Evolutionary conservation across 2,113 vertebrate species (phyloP), one percentile per base, ranked within the genome.

Genomic region (Neogobius melanostomus): DNA sequence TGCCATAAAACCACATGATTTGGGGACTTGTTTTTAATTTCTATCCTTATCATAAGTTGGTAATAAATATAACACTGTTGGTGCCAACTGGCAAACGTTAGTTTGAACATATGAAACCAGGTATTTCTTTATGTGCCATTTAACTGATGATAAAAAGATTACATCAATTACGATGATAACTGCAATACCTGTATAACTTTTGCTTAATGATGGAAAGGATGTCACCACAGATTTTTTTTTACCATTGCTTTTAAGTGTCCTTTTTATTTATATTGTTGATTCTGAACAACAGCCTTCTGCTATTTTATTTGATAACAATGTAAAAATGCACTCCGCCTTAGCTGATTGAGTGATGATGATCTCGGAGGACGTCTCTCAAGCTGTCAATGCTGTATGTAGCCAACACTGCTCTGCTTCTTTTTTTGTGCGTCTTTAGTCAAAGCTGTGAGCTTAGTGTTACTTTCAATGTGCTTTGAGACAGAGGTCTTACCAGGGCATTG

Each of bases 1-100:
- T 99, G 97, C 97, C 97, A 98, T 98, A 95, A 93, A 79, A 91
- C 86, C 91, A 93, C 91, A 88, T 88, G 85, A 91, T 80, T 80
- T 90, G 87, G 89, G 76, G 87, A 89, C 82, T 81, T 92, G 82
- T 89, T 91, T 69, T 77, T 84, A 5, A 64, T 87, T 89, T 88
- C 61, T 71, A 68, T 14, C n/a, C 8, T 76, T 87, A 84, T 81
- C 77, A 61, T 85, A 56, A 77, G 60, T 85, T 87, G 44, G 84
- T 51, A 56, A 42, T 61, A 70, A 21, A 77, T 73, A 64, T 85
- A 76, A 72, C 48, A 61, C 61, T 72, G 70, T 76, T 73, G 17
- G 57, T 61, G 57, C 64, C 72, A 59, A 56, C 54, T 36, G 74
- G 52, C 44, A 48, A 81, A 76, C 21, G 1, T 42, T 72, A 69